These are phyloP conservation scores for Zaprionus bogoriensis DNA, from an alignment of 2,888 invertebrate species.

Conservation along the genomic window DNA sequence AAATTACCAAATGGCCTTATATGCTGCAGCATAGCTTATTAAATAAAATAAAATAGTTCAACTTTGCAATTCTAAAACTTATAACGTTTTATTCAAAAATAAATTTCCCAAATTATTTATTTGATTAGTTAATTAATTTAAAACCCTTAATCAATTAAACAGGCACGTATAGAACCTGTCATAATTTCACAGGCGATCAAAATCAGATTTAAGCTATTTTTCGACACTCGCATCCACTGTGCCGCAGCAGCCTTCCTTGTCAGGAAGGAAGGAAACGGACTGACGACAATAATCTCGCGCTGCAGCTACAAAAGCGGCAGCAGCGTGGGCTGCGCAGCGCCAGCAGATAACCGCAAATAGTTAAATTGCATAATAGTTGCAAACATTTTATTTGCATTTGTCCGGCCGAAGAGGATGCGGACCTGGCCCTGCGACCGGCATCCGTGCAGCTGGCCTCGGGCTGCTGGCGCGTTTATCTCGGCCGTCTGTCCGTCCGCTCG, in stretches of 20 bases:
- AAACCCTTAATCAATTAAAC: no score
- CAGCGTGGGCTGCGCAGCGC: conserved; percentile 10
- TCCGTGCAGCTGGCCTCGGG: conserved; percentile 1
- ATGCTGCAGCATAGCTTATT: no score
- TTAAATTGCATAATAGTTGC: conserved; percentile 64
- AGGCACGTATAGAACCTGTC: no score
- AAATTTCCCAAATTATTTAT: no score
- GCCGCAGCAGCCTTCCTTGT: background rate
- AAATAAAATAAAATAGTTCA: no score
- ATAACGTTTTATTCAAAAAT: no score
- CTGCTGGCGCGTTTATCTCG: conserved; percentile 34
- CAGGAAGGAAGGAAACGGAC: conserved; percentile 31
- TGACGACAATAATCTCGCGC: conserved; percentile 43
- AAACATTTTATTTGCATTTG: conserved; percentile 62
- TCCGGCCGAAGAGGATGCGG: conserved; percentile 6
- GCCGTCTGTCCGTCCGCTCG: background rate
- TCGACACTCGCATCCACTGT: no score
- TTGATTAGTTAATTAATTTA: no score
- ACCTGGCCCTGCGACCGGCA: conserved; percentile 5
- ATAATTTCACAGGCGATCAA: no score
- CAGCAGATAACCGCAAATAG: conserved; percentile 56
- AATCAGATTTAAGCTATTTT: no score
- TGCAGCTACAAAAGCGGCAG: background rate
- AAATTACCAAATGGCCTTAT: no score
- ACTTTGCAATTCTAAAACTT: no score